Evolutionary conservation across 2,888 invertebrate genomes (phyloP), one percentile per base, ranked within the genome.

Genomic region (Hyalella azteca): DNA sequence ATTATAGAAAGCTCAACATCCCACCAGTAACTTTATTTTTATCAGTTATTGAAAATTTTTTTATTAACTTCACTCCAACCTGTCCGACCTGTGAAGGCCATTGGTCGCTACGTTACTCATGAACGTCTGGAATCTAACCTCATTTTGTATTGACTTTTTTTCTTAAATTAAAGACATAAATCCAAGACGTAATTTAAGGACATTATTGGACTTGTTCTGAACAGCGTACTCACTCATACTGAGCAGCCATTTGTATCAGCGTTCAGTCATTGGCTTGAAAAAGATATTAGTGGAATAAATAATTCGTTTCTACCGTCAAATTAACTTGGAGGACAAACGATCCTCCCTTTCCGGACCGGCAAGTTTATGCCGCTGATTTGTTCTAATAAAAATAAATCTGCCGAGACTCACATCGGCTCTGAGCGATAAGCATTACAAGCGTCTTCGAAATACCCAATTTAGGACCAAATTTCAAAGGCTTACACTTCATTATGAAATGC

Each of bases 321-420:
- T 66, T 66, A 66, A 66, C 15, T 66, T 39, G 19, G 19, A 29
- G 36, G 66, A 66, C 32, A 66, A 66, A 66, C 66, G 66, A 66
- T 39, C 36, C 29, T 39, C 32, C 19, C 36, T 66, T 66, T 66
- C 66, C 66, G 66, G 66, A 29, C 66, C 19, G 36, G 29, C 66
- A 36, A 66, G 66, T 66, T 66, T 66, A 66, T 66, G 66, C 29
- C 36, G 19, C 66, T 66, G 66, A 66, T 66, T 66, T 66, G 66
- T 66, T 66, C 66, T 36, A 36, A 66, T 66, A 66, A 66, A 66
- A 66, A 66, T 66, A 66, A 36, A 66, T 36, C 66, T 66, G 36
- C 29, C 5, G 13, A 19, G 36, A 15, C 36, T 39, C 36, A 36
- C 66, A 36, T 66, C 19, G 66, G 32, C 32, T 29, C 54, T 32